Evolutionary conservation across 2,888 invertebrate genomes (phyloP).

Genomic region (Calameuta pallipes): DNA sequence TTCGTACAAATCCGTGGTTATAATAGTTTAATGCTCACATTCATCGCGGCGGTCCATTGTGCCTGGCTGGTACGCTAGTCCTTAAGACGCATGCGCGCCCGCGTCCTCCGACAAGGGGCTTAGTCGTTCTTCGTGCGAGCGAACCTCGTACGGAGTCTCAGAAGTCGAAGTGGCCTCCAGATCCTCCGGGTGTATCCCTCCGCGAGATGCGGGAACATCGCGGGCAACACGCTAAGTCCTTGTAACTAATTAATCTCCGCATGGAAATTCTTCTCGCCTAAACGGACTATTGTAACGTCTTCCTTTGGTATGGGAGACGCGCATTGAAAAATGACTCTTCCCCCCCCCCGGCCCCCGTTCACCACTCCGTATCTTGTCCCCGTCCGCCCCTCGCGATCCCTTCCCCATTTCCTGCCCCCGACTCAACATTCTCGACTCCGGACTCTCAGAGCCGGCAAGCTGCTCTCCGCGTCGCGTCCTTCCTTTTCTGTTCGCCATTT

Average conservation of each 20-base stretch:
- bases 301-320: slow-evolving; percentile 17
- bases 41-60: slow-evolving; percentile 48
- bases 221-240: slow-evolving; percentile 31
- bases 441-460: not conserved
- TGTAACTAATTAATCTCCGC: slow-evolving; percentile 59
- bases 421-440: not conserved
- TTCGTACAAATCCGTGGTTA: slow-evolving; percentile 55
- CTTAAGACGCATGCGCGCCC: slow-evolving; percentile 56
- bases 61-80: slow-evolving; percentile 47
- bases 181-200: slow-evolving; percentile 5
- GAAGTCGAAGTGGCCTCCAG: slow-evolving; percentile 16
- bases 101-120: slow-evolving; percentile 56
- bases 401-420: not conserved
- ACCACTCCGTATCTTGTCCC: not conserved
- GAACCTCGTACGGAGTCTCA: slow-evolving; percentile 21
- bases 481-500: not conserved
- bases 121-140: slow-evolving; percentile 50
- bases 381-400: not conserved
- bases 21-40: slow-evolving; percentile 61
- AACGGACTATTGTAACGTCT: slow-evolving; percentile 39
- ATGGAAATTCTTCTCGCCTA: slow-evolving; percentile 44
- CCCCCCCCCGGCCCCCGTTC: not conserved
- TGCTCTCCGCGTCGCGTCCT: not conserved
- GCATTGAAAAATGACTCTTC: slow-evolving; percentile 30
- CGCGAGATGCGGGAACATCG: not conserved